These are phyloP conservation scores for Gila robusta DNA, from an alignment of 2,797 vertebrate genomes.

Conservation along the genomic window DNA sequence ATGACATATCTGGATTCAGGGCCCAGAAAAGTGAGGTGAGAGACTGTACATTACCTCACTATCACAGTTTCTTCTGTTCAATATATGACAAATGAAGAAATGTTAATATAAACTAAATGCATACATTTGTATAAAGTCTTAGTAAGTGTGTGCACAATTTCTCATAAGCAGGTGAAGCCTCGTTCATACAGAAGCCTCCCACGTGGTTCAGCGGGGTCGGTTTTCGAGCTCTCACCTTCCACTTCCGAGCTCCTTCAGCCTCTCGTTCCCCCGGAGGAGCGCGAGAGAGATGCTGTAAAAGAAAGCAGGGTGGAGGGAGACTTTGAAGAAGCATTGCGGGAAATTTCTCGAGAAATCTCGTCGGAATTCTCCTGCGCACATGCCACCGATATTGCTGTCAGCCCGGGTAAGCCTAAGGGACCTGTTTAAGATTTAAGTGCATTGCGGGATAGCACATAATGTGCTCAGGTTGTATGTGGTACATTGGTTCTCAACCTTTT, in stretches of 20 bases:
- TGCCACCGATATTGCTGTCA: slow-evolving; percentile 74
- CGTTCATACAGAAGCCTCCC: slow-evolving; percentile 63
- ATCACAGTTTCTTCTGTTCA: neutral
- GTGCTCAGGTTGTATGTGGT: neutral
- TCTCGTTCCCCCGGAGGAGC: slow-evolving; percentile 61
- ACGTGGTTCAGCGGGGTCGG: slow-evolving; percentile 79
- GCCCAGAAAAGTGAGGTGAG: slow-evolving; percentile 75
- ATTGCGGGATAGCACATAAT: neutral
- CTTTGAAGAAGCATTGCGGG: slow-evolving; percentile 76
- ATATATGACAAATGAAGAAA: neutral
- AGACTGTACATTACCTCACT: neutral
- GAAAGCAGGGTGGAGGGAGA: slow-evolving; percentile 72
- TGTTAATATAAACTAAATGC: neutral
- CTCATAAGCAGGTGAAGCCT: slow-evolving; percentile 65
- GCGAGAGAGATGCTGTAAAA: slow-evolving; percentile 38
- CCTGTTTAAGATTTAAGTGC: neutral
- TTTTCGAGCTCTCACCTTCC: slow-evolving; percentile 85
- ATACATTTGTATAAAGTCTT: neutral
- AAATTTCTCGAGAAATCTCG: slow-evolving; percentile 84
- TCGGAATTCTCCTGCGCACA: slow-evolving; percentile 84
- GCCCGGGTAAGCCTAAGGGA: slow-evolving; percentile 65
- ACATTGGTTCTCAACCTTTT: neutral
- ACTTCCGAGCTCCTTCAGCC: slow-evolving; percentile 78
- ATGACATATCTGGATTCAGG: slow-evolving; percentile 85
- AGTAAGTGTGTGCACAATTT: slow-evolving; percentile 9